Evolutionary conservation across 2,797 vertebrate genomes (phyloP), one percentile per base, ranked within the genome.

Genomic region (Chromis chromis): DNA sequence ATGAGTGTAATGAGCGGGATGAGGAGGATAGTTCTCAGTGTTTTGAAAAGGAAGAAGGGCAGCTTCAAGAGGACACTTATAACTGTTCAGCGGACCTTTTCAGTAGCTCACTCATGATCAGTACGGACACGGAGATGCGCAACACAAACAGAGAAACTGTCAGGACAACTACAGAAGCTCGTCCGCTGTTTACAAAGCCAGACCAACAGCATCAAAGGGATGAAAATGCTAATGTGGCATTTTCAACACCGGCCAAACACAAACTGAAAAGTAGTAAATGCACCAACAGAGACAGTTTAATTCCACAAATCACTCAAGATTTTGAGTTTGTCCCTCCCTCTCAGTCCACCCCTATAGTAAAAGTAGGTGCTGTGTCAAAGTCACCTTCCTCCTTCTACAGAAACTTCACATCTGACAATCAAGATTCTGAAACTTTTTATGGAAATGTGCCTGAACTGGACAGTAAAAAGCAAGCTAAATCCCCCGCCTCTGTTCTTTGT

Each of bases 71-170:
- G 2, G 80, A 91, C 3, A 27, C 50, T 14, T 94, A 93, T 46
- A 81, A 95, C 76, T 94, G 85, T 82, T 95, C 95, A 22, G 87
- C 87, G 27, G 94, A 95, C 69, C 75, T 95, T 4, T 95, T 95
- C 67, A 28, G 72, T 68, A 65, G 60, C 82, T 86, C 87, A 19
- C 33, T 76, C 21, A 25, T 66, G 25, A 79, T 5, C 7, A 59
- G 78, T 31, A 8, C 27, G 6, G 61, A 52, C 64, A 14, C 57
- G 14, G 24, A 61, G 8, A 52, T n/a, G 0, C 8, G 54, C 11
- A 39, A 1, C n/a, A 27, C 24, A 0, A 53, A 14, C 6, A 9
- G 28, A 50, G 57, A 80, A 46, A 39, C 42, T 4, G 3, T 28
- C 33, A 25, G 8, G 7, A 28, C 1, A 0, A 19, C 13, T 2